Conservation (phyloP, 2,113 vertebrate species). For the Phylloscopus trochilus region DNA sequence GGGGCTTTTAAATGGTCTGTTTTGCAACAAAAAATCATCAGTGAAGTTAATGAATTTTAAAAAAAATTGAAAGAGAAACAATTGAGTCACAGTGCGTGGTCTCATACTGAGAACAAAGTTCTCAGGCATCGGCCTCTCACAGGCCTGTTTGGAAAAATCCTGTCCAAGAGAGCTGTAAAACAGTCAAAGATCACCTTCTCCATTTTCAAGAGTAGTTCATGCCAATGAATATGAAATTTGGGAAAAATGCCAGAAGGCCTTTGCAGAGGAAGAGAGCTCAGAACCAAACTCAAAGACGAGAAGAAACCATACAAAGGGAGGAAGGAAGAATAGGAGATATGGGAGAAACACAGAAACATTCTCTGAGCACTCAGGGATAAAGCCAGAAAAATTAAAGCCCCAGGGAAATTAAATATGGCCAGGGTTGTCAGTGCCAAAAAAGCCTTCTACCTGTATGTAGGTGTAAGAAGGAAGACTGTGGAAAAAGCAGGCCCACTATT, state of each 20-base stretch:
- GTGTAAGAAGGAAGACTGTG: background rate
- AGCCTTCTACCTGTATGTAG: background rate
- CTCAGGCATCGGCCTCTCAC: background rate
- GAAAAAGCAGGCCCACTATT: background rate
- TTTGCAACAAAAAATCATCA: background rate
- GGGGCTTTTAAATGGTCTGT: background rate
- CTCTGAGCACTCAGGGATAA: background rate
- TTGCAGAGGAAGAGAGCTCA: accelerated
- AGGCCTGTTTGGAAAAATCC: background rate
- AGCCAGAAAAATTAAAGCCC: background rate
- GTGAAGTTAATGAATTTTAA: background rate
- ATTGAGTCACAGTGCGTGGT: background rate
- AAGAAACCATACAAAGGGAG: background rate
- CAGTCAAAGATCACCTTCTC: background rate
- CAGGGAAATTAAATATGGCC: background rate
- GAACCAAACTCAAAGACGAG: background rate
- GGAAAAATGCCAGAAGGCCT: background rate
- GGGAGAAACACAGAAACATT: background rate
- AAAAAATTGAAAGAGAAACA: background rate
- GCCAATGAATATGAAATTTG: background rate
- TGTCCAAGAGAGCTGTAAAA: background rate
- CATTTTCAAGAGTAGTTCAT: background rate
- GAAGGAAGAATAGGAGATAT: background rate
- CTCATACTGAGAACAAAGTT: background rate
- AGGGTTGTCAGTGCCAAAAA: background rate